These are phyloP conservation scores for Ceyx erithaca DNA, from an alignment of 2,797 vertebrate genomes.

Conservation along the genomic window DNA sequence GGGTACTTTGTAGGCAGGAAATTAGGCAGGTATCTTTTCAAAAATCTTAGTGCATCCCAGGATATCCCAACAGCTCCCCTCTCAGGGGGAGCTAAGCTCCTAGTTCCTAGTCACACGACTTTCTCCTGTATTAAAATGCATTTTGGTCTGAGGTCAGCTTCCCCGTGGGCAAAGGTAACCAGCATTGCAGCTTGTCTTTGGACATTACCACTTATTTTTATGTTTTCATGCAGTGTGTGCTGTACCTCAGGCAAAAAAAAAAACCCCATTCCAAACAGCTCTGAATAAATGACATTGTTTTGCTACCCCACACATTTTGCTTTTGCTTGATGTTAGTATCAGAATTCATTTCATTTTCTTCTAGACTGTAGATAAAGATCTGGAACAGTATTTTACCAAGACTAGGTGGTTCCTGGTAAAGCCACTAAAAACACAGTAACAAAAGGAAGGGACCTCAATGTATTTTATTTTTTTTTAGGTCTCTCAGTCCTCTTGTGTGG, in stretches of 20 bases:
- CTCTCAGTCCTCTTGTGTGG: not conserved
- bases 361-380: not conserved
- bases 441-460: not conserved
- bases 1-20: not conserved
- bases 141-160: not conserved
- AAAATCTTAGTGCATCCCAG: not conserved
- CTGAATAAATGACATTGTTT: not conserved
- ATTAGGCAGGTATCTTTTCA: not conserved
- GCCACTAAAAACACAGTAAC: not conserved
- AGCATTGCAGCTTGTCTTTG: not conserved
- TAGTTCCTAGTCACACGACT: not conserved
- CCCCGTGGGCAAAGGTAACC: not conserved
- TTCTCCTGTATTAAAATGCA: not conserved
- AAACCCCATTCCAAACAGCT: not conserved
- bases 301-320: not conserved
- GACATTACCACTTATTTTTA: not conserved
- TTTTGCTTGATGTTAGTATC: not conserved
- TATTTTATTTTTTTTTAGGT: not conserved
- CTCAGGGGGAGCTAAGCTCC: rapidly evolving
- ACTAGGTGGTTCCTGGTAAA: not conserved
- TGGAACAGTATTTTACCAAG: not conserved
- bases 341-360: not conserved
- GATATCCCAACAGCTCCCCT: not conserved
- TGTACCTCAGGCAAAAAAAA: not conserved
- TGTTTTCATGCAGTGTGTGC: not conserved